Base-by-base conservation (phyloP, 2,797 vertebrate species). In the Muraenolepis orangiensis region DNA sequence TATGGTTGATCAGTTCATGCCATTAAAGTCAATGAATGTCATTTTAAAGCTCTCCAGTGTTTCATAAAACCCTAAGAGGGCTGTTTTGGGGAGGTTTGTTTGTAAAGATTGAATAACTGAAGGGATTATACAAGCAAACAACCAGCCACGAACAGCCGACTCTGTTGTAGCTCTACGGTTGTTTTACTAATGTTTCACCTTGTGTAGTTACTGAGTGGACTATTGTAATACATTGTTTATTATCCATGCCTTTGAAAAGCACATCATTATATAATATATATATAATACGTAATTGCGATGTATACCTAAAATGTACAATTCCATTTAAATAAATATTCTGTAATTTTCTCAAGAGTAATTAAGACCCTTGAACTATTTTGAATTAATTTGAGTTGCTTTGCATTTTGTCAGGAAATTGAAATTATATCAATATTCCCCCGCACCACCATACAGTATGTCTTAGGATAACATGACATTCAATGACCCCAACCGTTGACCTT, bases 1-100 rank as follows among this genome's bases (percentile, higher is more conserved):
- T 94, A 94, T 94, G 90, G 92, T 88, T 91, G 92, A 93, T 94
- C 93, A 94, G 93, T 91, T 94, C 93, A 94, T 94, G 91, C 91
- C 89, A 94, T 95, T 94, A 94, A 93, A 94, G 93, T 93, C 93
- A 94, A 93, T 93, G 90, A 93, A 92, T 93, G 93, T 93, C 92
- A 89, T 90, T 81, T 94, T 94, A 93, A 90, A 86, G 92, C 91
- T 94, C 90, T 90, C 88, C 92, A 92, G 86, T 89, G 89, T 91
- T 93, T 94, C 93, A 94, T 89, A 91, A 90, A 94, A 93, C 86
- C 91, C 90, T 93, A 91, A 93, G 89, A 88, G 89, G 91, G 87
- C 85, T 92, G 91, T 89, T 92, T 93, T 92, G 86, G 88, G 88
- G 84, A 72, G 34, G 91, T 93, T 91, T 91, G 87, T 92, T 91